Conservation (phyloP, 2,113 vertebrate species). For the Bos javanicus region DNA sequence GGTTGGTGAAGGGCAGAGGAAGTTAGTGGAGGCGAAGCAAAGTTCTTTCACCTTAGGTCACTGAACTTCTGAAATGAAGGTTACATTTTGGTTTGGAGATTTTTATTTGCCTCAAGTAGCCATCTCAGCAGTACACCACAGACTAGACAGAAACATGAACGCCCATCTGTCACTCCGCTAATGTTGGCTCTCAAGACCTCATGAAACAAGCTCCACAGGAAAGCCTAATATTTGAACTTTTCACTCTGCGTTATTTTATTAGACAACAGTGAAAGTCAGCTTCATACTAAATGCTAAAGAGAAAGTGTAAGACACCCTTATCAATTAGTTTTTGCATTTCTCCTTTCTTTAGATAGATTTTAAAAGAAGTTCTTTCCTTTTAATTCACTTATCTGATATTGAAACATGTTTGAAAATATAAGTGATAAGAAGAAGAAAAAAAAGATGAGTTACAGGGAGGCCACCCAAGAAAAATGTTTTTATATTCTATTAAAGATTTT, state of each 20-base stretch:
- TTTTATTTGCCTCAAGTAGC: conserved; percentile 63
- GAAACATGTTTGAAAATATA: conserved; percentile 23
- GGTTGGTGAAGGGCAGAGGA: conserved; percentile 24
- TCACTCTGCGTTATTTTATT: conserved; percentile 80
- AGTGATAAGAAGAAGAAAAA: neutral
- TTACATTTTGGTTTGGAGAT: conserved; percentile 32
- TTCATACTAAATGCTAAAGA: conserved; percentile 63
- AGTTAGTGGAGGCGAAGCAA: conserved; percentile 28
- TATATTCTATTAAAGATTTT: conserved; percentile 37
- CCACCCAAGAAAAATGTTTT: conserved; percentile 51
- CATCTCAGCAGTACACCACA: conserved; percentile 79
- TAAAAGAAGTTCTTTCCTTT: neutral
- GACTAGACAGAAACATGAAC: conserved; percentile 83
- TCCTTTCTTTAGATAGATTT: neutral
- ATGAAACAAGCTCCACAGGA: conserved; percentile 78
- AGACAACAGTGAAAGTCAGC: conserved; percentile 75
- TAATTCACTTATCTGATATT: neutral
- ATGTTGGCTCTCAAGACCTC: conserved; percentile 76
- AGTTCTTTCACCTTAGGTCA: conserved; percentile 42
- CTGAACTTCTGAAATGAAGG: conserved; percentile 20
- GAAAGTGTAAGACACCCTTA: conserved; percentile 43
- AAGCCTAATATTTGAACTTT: conserved; percentile 90
- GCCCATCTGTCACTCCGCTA: conserved; percentile 74
- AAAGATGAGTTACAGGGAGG: conserved; percentile 17
- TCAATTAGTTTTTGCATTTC: neutral